Base-by-base conservation (phyloP, 2,888 invertebrate species). In the Epinotia demarniana region DNA sequence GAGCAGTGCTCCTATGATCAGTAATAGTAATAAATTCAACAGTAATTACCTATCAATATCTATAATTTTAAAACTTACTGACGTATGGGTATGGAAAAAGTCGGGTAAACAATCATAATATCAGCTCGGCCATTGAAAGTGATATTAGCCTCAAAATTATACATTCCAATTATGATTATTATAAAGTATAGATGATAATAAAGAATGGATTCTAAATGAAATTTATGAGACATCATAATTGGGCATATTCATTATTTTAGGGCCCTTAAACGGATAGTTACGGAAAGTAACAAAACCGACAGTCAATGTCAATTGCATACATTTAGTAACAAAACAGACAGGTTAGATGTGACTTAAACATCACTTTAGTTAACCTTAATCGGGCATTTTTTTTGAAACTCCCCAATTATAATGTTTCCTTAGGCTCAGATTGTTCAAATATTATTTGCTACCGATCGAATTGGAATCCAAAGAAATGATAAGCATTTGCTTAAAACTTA, bases 71-170 rank as follows among this genome's bases (percentile, higher is more conserved):
- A n/a, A 53, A 4, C 13, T 53, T 53, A 53, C 53, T 53, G 53
- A 53, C n/a, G 3, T 49, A 53, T 16, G 39, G 39, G 49, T 16
- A 16, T 11, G 11, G 46, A 3, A 46, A 49, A 49, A 53, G 53
- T n/a, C 16, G 8, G 39, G 39, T 39, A 33, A 33, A 61, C 6
- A n/a, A 61, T n/a, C 33, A 61, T 9, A 39, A 9, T 39, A 39
- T 9, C 39, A 39, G 39, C 39, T 9, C 1, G 39, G 8, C 33
- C 1, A 8, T 39, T 39, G 9, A 39, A 39, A n/a, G 72, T 72
- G 64, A 72, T 72, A 46, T 72, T 27, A 12, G 64, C 64, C 64
- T 64, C 57, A 72, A 61, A 61, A 57, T 63, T 62, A 57, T 63
- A 72, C 72, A 72, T 72, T 72, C 72, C 64, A 58, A 43, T 39